Conservation (phyloP, 2,888 invertebrate genomes). For the Eledona agricola region DNA sequence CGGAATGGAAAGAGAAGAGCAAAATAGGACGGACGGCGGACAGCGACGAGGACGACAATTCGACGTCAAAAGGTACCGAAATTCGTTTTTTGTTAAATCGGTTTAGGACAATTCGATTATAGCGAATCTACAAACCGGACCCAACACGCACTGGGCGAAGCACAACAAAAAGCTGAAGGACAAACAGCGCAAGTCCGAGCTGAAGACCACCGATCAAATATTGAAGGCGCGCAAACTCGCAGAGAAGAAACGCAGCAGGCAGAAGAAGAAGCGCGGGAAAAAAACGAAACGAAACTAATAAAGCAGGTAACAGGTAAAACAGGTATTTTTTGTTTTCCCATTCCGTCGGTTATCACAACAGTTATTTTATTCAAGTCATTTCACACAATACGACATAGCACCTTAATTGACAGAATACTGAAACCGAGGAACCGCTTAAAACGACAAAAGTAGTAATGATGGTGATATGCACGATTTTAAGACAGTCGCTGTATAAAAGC, state of each 20-base stretch:
- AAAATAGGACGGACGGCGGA: constrained; percentile 65
- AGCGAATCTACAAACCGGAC: constrained; percentile 62
- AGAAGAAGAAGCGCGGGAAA: constrained; percentile 63
- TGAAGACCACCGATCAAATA: constrained; percentile 80
- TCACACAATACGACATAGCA: no score
- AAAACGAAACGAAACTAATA: constrained; percentile 55
- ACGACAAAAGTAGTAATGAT: no score
- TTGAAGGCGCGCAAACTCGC: constrained; percentile 75
- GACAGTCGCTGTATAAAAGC: no score
- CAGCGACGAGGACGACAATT: constrained; percentile 63
- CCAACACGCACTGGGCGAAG: constrained; percentile 79
- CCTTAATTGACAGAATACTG: no score
- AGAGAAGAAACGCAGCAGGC: constrained; percentile 69
- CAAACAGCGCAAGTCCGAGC: constrained; percentile 68
- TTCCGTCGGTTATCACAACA: no score
- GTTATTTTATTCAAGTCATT: no score
- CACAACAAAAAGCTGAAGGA: constrained; percentile 78
- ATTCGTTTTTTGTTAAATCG: no score
- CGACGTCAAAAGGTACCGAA: constrained; percentile 36
- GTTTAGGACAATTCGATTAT: no score
- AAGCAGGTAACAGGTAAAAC: no score
- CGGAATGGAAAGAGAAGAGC: constrained; percentile 83
- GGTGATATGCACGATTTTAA: no score
- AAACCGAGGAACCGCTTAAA: no score
- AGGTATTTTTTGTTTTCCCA: no score